These are phyloP conservation scores for Megalurothrips usitatus DNA, from an alignment of 2,888 invertebrate genomes.

Conservation along the genomic window DNA sequence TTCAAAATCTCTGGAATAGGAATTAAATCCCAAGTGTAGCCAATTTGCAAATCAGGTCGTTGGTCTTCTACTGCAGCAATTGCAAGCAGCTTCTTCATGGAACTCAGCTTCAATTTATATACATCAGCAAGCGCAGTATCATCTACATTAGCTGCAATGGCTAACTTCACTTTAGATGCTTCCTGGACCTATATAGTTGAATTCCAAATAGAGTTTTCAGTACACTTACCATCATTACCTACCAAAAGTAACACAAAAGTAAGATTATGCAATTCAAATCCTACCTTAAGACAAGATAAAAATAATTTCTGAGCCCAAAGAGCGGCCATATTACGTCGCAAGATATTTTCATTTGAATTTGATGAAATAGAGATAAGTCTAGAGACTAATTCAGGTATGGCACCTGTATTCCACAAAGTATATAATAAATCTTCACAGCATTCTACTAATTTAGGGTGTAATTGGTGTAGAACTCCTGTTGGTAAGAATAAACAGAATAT, in stretches of 20 bases:
- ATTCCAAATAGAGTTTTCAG: background rate
- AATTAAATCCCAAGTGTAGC: background rate
- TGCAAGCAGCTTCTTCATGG: background rate
- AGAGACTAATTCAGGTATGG: background rate
- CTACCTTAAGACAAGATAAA: background rate
- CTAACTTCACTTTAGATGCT: background rate
- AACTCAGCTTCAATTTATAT: background rate
- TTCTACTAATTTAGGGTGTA: background rate
- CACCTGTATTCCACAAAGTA: slow-evolving; percentile 2
- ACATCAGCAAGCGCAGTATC: background rate
- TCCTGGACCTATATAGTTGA: background rate
- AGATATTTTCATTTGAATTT: background rate
- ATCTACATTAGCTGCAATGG: background rate
- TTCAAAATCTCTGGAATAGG: background rate
- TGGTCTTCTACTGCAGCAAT: background rate
- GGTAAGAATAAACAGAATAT: background rate
- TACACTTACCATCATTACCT: background rate
- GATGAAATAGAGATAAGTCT: background rate
- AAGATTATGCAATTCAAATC: background rate
- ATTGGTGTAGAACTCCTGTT: background rate
- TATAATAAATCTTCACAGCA: background rate
- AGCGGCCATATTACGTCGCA: background rate
- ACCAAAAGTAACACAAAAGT: background rate
- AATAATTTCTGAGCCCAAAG: background rate
- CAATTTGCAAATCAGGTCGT: background rate